Evolutionary conservation across 1,140 invertebrate species (phyloP).

Genomic region (Drosophila novamexicana): DNA sequence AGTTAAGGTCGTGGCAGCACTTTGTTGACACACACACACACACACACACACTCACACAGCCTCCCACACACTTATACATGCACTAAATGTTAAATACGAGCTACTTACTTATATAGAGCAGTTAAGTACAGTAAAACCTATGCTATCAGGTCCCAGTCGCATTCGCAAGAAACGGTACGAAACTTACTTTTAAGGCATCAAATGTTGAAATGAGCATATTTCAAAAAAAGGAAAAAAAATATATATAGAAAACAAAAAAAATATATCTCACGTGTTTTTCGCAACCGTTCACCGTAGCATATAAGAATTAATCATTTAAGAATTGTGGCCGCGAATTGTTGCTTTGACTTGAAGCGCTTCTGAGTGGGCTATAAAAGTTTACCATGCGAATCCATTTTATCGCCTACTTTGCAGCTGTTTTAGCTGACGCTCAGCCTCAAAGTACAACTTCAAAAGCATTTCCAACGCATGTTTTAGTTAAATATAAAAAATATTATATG

Average conservation of each 20-base stretch:
- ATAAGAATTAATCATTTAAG: conserved; percentile 31
- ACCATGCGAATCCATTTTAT: neutral
- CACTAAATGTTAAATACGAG: conserved; percentile 77
- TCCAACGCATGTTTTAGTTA: conserved; percentile 28
- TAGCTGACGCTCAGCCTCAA: neutral
- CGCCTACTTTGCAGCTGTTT: conserved; percentile 15
- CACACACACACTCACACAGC: conserved; percentile 35
- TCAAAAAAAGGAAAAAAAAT: conserved; percentile 40
- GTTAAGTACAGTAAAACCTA: conserved; percentile 60
- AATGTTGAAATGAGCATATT: conserved; percentile 63
- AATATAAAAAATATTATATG: conserved; percentile 10
- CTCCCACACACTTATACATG: conserved; percentile 40
- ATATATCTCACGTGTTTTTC: conserved; percentile 44
- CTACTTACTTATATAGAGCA: conserved; percentile 66
- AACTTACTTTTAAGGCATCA: conserved; percentile 53
- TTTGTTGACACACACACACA: conserved; percentile 60
- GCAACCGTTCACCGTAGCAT: conserved; percentile 38
- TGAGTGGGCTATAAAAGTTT: conserved; percentile 20
- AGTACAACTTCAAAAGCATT: neutral
- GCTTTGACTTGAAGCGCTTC: conserved; percentile 1
- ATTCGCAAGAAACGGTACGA: conserved; percentile 34
- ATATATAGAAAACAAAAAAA: neutral
- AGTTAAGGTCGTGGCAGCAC: conserved; percentile 69
- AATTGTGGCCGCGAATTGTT: conserved; percentile 17
- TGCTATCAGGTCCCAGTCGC: conserved; percentile 73